Base-by-base conservation (phyloP, 2,888 invertebrate species). In the Caenorhabditis panamensis region DNA sequence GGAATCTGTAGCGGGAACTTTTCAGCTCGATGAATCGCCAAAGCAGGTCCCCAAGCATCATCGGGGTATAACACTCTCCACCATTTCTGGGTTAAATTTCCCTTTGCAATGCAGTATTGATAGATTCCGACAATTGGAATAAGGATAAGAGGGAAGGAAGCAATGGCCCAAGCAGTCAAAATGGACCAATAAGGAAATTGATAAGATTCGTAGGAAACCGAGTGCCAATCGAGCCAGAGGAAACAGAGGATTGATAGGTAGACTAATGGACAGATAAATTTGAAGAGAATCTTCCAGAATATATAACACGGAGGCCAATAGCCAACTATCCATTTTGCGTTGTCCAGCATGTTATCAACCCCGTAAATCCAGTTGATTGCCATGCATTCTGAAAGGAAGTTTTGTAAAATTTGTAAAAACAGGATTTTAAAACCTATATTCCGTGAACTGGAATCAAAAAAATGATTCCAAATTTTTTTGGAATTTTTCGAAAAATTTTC, bases 231-330 rank as follows among this genome's bases (percentile, higher is more conserved):
- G 5, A 93, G 91, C 92, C 95, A 94, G 67, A 94, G 94, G 91
- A 95, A 95, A 8, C 93, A 92, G 80, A 95, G 93, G 62, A 95
- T 94, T 36, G 92, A 93, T 90, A 95, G 47, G 79, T 95, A 93
- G 31, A 94, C 93, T 18, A 93, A 49, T 1, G 95, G 95, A 16
- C 94, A 94, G 0, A 94, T 91, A 69, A 94, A 92, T 26, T 93
- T 93, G 95, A 95, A 95, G 53, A 94, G 93, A 22, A 93, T 88
- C 91, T 93, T 94, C 95, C 95, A 95, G 88, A 94, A 94, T 80
- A 90, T 82, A 61, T 92, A 91, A 5, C 94, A 92, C 0, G 93
- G 91, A n/a, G 91, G 91, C 72, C 92, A 93, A 79, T 94, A 93
- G 41, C 94, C 92, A 49, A 93, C 94, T 92, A 95, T 87, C 93